Evolutionary conservation across 2,888 invertebrate genomes (phyloP), one percentile per base, ranked within the genome.

Genomic region (Matsumyia berberina): DNA sequence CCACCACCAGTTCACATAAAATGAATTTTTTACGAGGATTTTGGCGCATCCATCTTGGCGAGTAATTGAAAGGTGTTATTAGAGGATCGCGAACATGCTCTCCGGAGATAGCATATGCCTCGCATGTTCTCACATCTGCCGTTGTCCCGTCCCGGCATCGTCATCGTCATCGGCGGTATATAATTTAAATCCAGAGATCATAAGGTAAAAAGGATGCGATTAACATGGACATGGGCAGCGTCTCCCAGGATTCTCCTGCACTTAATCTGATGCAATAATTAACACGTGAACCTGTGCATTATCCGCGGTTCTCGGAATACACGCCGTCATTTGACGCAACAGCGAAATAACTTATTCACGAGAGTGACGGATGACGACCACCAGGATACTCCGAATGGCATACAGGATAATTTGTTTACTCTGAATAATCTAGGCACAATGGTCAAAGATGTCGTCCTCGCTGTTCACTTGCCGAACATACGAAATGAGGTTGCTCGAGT

Each of bases 41-140:
- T 85, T 79, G 80, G 70, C 85, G 85, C 85, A 80, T 85, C 85
- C 80, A 85, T 80, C 85, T 80, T 80, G 80, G 57, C 80, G 53
- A 69, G 74, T 80, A 85, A 85, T 85, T 85, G 85, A 85, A 85
- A 85, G 85, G 85, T 85, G 80, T 85, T 80, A 85, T 85, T 85
- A 85, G 85, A 70, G 80, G 66, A 80, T 85, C 85, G 74, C 85
- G 73, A 74, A 69, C 62, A 74, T 64, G 69, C 64, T 70, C 46
- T 24, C 24, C 2, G 9, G 29, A 39, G 53, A 53, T 33, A 57
- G 44, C 85, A 85, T 74, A 80, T 85, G 85, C 44, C 15, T 72
- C 55, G n/a, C 55, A 64, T 74, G 67, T 11, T 53, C 58, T 60
- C 73, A 57, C 83, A 83, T 79, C 83, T 79, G 78, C 83, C 67